Base-by-base conservation (phyloP, 2,113 vertebrate genomes). In the Benitochromis conjunctus region DNA sequence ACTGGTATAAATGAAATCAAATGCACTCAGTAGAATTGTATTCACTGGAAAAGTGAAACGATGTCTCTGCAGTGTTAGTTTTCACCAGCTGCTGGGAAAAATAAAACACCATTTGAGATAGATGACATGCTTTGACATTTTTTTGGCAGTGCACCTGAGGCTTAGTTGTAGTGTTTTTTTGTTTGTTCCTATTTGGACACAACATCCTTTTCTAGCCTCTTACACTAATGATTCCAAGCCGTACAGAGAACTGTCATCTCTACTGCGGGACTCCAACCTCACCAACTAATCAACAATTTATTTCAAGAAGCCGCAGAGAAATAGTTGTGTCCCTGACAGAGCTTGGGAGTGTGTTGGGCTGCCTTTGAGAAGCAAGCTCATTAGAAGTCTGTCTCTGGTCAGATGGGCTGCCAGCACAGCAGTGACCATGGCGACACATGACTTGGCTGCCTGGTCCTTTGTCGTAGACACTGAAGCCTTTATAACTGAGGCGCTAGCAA, bases 361-460 rank as follows among this genome's bases (percentile, higher is more conserved):
- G 58, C 76, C 84, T 92, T 86, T 86, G 79, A 92, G 91, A 60
- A 81, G 74, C n/a, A 5, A 86, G 74, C 88, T 91, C 87, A 91
- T 94, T 88, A 91, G 55, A 80, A 87, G 86, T 89, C 85, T 80
- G 80, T 89, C 54, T 79, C 85, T 80, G 74, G 87, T 92, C 90
- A 84, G 84, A 89, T 60, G 76, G 78, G 38, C 80, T 88, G 76
- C 84, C 85, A 71, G 88, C 56, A 53, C 69, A 69, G 81, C 85
- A 58, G 91, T 92, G 89, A 88, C 90, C 83, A 90, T 90, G 86
- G 92, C 9, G 77, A 90, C 88, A 86, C 82, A 81, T 66, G 82
- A 87, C 85, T 89, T 55, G 86, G 81, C 85, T 76, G 86, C 66
- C 60, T 76, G 79, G 53, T 56, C 31, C 21, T 53, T 87, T 80